Percentiles rank a stretch among this genome's conserved stretches.
Evolutionary conservation across 2,888 invertebrate species (phyloP).

Genomic region (Teleogryllus oceanicus): DNA sequence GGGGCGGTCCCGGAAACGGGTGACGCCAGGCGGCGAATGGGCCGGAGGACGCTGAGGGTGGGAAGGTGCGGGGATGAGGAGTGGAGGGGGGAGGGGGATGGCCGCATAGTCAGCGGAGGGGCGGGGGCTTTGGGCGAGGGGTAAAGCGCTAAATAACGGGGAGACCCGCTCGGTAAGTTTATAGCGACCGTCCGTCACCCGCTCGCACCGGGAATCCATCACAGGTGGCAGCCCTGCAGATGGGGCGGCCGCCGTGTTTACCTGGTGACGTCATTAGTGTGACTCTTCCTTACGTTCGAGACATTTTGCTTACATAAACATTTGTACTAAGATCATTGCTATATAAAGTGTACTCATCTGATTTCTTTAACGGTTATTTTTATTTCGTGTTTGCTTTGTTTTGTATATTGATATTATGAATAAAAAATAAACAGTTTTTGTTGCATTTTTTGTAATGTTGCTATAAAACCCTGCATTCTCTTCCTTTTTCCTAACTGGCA

Average conservation of each 20-base stretch:
- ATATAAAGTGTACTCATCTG: too few species aligned
- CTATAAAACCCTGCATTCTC: too few species aligned
- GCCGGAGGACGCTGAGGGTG: not conserved
- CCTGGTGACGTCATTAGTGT: not conserved
- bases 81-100: not conserved
- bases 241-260: not conserved
- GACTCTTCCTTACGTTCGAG: too few species aligned
- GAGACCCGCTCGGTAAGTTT: not conserved
- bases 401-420: too few species aligned
- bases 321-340: too few species aligned
- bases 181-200: conserved; percentile 9
- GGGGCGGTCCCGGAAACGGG: not conserved
- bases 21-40: not conserved
- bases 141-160: not conserved
- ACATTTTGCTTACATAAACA: too few species aligned
- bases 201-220: not conserved
- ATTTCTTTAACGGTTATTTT: too few species aligned
- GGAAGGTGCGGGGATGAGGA: not conserved
- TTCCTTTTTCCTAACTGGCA: too few species aligned
- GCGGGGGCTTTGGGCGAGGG: too few species aligned
- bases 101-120: not conserved
- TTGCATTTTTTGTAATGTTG: too few species aligned
- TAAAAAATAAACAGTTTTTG: too few species aligned
- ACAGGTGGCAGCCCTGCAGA: not conserved
- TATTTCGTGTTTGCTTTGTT: too few species aligned